Percentiles rank a stretch among this genome's conserved stretches.
phyloP scores from a whole-genome alignment of 2,888 invertebrate genomes.

The Drosophila prostipennis region DNA sequence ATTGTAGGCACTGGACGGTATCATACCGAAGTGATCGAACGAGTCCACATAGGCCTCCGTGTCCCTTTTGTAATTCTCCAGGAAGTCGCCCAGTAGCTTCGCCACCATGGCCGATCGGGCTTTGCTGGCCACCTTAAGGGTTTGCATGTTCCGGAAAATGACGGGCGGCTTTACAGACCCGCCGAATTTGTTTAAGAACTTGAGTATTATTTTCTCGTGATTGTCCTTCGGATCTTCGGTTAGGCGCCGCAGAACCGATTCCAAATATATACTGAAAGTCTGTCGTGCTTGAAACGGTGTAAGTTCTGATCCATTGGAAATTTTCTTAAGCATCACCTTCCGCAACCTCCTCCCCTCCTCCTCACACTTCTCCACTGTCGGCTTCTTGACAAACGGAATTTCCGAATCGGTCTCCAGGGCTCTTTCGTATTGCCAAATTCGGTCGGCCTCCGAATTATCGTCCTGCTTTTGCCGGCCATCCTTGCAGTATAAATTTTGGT shows the following conservation, averaged over 20 bases:
- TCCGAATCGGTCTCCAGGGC: constrained; percentile 77
- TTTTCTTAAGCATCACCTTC: constrained; percentile 84
- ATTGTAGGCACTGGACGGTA: constrained; percentile 85
- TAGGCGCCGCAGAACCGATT: constrained; percentile 89
- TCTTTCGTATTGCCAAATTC: constrained; percentile 85
- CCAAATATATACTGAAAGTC: constrained; percentile 91
- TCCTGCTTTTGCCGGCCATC: constrained; percentile 63
- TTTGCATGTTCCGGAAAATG: constrained; percentile 85
- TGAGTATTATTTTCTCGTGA: constrained; percentile 87
- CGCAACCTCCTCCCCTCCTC: constrained; percentile 81
- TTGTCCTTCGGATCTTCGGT: constrained; percentile 83
- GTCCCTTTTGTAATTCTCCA: constrained; percentile 92
- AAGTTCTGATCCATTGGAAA: constrained; percentile 87
- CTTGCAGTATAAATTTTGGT: constrained; percentile 90
- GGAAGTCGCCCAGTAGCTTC: constrained; percentile 92
- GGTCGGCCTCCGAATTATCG: constrained; percentile 80
- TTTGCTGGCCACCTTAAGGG: constrained; percentile 89
- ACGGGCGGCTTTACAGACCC: constrained; percentile 89
- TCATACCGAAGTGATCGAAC: constrained; percentile 87
- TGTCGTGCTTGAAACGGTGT: constrained; percentile 89
- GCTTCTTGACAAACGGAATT: constrained; percentile 79
- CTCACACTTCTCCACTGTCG: constrained; percentile 82
- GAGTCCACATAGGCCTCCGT: constrained; percentile 91
- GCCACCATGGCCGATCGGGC: constrained; percentile 93
- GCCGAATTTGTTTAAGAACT: constrained; percentile 91